Conservation (phyloP, 1,140 invertebrate species). For the Chlorops oryzae region DNA sequence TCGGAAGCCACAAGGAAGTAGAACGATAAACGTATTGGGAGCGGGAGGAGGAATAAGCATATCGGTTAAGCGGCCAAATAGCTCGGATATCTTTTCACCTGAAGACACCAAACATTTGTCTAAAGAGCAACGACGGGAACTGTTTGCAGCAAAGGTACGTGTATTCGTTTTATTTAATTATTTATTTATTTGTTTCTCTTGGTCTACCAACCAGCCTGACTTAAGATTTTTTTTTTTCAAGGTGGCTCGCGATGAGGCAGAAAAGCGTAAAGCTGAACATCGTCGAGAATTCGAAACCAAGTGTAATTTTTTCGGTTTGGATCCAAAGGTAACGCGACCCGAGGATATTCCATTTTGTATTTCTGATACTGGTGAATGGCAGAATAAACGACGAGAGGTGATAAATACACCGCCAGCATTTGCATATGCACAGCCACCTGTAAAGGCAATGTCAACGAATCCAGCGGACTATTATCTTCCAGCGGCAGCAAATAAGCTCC, state of each 20-base stretch:
- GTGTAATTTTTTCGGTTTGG: constrained; percentile 55
- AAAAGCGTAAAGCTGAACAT: constrained; percentile 57
- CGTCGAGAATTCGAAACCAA: constrained; percentile 59
- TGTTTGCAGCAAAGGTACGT: constrained; percentile 61
- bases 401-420: constrained; percentile 47
- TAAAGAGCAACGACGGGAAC: constrained; percentile 54
- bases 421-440: constrained; percentile 31
- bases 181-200: neutral
- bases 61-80: neutral
- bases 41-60: neutral
- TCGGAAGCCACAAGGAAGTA: constrained; percentile 1
- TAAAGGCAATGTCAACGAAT: constrained; percentile 34
- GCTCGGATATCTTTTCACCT: neutral
- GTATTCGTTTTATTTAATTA: neutral
- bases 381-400: constrained; percentile 35
- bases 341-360: constrained; percentile 56
- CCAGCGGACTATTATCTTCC: constrained; percentile 46
- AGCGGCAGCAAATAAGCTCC: constrained; percentile 57
- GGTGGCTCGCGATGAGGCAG: constrained; percentile 64
- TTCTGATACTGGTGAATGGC: constrained; percentile 58
- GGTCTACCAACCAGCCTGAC: neutral
- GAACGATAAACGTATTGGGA: neutral
- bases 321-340: constrained; percentile 54
- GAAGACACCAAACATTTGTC: constrained; percentile 18
- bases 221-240: constrained; percentile 27